Evolutionary conservation across 30 jellyfish, hydroid and myxozoan species (phyloP).

Genomic region (Cassiopea andromeda): DNA sequence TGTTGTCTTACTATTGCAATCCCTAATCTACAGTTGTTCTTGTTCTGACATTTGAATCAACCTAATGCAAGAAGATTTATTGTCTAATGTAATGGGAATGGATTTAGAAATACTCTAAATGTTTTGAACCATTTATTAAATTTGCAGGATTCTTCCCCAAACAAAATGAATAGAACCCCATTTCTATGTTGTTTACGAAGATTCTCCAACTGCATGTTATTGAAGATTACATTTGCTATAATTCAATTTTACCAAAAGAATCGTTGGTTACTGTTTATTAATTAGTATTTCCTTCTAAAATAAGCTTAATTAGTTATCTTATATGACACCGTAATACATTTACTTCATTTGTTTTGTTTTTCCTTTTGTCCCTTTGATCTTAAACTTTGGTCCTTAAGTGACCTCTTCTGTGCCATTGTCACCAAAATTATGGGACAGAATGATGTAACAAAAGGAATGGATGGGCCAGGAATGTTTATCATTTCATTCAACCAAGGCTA

Average conservation of each 20-base stretch:
- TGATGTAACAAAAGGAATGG: conserved; percentile 15
- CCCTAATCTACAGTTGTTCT: too few species aligned
- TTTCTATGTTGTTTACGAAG: neutral
- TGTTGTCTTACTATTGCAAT: too few species aligned
- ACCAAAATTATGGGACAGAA: conserved; percentile 20
- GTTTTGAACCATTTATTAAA: neutral
- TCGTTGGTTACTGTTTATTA: conserved; percentile 24
- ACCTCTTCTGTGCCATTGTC: conserved; percentile 20
- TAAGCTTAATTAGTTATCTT: conserved; percentile 14
- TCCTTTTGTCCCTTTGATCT: conserved; percentile 3
- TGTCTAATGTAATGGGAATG: neutral
- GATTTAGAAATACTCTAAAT: neutral
- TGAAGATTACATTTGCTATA: neutral
- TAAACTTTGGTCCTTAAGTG: conserved; percentile 4
- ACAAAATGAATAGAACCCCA: neutral
- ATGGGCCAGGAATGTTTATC: conserved; percentile 34
- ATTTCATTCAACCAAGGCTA: conserved; percentile 7
- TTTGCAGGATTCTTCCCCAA: neutral
- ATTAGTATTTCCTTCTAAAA: conserved; percentile 22
- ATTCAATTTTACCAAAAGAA: neutral
- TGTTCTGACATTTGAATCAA: neutral
- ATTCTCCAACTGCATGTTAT: neutral
- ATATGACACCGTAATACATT: conserved; percentile 5
- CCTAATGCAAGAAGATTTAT: neutral
- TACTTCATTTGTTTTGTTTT: neutral